phyloP scores from a whole-genome alignment of 2,888 invertebrate genomes.

The Synergus laeviventris region DNA sequence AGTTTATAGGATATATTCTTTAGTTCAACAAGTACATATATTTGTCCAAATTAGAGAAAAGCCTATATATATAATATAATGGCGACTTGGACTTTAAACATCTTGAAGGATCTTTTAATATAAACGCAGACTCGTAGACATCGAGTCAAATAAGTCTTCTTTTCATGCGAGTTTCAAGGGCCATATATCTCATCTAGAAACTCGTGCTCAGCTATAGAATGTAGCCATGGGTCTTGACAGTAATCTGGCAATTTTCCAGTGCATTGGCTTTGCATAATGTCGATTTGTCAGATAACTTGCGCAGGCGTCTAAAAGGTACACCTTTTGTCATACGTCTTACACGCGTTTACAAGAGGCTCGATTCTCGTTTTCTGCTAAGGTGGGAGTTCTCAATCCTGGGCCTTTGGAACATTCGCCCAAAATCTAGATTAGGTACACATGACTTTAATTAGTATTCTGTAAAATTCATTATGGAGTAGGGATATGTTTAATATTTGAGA shows the following conservation, averaged over 20 bases:
- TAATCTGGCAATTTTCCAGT: conserved; percentile 55
- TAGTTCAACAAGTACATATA: background rate
- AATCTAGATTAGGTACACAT: too few species aligned
- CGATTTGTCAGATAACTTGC: conserved; percentile 35
- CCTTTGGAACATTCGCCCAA: background rate
- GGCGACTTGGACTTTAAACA: conserved; percentile 27
- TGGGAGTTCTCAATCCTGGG: background rate
- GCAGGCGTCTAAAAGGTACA: conserved; percentile 40
- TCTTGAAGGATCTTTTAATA: conserved; percentile 22
- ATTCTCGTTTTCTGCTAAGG: background rate
- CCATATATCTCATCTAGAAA: conserved; percentile 26
- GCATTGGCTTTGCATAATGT: conserved; percentile 48
- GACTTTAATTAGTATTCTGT: too few species aligned
- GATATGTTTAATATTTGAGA: too few species aligned
- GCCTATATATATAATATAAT: conserved; percentile 19
- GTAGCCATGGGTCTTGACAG: conserved; percentile 37
- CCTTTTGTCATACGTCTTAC: conserved; percentile 32
- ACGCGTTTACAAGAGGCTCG: background rate
- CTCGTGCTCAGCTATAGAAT: conserved; percentile 37
- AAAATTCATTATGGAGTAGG: too few species aligned
- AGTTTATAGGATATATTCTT: background rate
- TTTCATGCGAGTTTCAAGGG: conserved; percentile 32
- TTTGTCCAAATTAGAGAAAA: conserved; percentile 8
- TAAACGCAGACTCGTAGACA: background rate
- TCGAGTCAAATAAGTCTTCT: conserved; percentile 32